A percentile compares a stretch with the other conserved stretches of the same genome.
Conservation (phyloP, 2,888 invertebrate species). For the Tenthredo distinguenda region DNA sequence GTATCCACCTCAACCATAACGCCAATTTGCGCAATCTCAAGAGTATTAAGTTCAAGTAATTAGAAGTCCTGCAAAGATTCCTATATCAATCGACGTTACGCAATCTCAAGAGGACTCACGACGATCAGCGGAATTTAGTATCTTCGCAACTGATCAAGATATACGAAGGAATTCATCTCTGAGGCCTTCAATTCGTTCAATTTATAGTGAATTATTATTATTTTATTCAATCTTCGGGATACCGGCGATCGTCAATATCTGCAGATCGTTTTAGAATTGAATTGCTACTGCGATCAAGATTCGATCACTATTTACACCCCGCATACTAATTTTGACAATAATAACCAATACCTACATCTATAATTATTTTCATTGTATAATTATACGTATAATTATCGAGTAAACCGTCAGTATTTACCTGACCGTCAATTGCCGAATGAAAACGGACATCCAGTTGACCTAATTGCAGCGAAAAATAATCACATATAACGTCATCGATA, state of each 20-base stretch:
- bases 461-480: not conserved
- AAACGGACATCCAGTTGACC: not conserved
- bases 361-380: not conserved
- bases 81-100: constrained; percentile 1
- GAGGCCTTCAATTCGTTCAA: not conserved
- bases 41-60: constrained; percentile 72
- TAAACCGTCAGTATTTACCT: not conserved
- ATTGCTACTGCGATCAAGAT: not conserved
- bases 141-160: not conserved
- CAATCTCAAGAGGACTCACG: constrained; percentile 23
- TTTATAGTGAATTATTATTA: not conserved
- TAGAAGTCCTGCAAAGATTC: not conserved
- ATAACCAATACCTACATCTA: constrained; percentile 2
- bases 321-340: constrained; percentile 20
- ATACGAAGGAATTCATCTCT: not conserved
- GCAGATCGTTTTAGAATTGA: not conserved
- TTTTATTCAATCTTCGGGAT: not conserved
- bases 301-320: not conserved
- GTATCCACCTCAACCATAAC: constrained; percentile 68
- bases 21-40: constrained; percentile 70
- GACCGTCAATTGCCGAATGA: not conserved
- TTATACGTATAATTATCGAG: not conserved
- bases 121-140: not conserved
- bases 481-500: not conserved
- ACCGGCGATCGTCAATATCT: not conserved